Base-by-base conservation (phyloP, 1,140 invertebrate genomes). In the Lucilia cuprina region DNA sequence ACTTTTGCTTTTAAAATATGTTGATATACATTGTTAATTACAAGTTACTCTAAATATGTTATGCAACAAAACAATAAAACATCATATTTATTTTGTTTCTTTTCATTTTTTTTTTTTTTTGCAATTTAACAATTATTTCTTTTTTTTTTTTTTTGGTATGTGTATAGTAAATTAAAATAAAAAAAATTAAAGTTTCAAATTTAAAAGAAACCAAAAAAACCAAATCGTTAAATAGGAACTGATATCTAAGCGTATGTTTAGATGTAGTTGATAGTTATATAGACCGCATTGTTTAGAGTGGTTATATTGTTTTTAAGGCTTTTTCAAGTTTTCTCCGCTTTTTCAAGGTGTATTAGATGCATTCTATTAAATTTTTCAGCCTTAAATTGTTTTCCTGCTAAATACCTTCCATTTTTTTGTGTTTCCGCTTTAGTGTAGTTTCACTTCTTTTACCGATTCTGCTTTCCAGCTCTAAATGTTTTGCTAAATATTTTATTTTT, bases 1-100 rank as follows among this genome's bases (percentile, higher is more conserved):
- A 80, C 77, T 80, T 41, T 80, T 80, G 77, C 77, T 80, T 80
- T 80, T 80, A 50, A 80, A 80, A 80, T 80, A 80, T 80, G 77
- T 80, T 47, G 14, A 50, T 80, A 49, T 50, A 50, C 77, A 80
- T 49, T 80, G 77, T 80, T 80, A 80, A 49, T 80, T 49, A 80
- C 41, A 80, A 80, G n/a, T 80, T 49, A 80, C 77, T 80, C 77
- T 80, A 80, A 80, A 80, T 41, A 80, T 80, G 77, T 80, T 50
- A 80, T 80, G 19, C 41, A 80, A 80, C 77, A 80, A 80, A 80
- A 80, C 35, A 80, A 49, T 78, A 41, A 35, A 78, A 78, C 17
- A 41, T 60, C 14, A 17, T 41, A 41, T 41, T 41, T 41, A 41
- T 41, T 60, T 60, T 60, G 5, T 60, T 60, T 60, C 55, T n/a